These are phyloP conservation scores for Dynastes hyllus DNA, from an alignment of 2,888 invertebrate species.

Conservation along the genomic window DNA sequence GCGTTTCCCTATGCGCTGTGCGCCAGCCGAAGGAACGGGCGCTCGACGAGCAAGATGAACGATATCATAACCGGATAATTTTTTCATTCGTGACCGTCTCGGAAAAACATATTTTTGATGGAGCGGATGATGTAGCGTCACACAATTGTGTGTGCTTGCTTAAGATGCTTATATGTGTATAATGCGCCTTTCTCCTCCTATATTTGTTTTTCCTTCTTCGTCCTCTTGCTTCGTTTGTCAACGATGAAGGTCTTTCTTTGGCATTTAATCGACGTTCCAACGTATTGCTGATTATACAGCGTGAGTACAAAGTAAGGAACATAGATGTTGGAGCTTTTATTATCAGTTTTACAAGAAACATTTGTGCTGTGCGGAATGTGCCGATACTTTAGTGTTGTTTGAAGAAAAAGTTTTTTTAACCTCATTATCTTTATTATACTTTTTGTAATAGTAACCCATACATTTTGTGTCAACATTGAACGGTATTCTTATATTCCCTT, in stretches of 20 bases:
- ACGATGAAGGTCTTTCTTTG: slow-evolving; percentile 9
- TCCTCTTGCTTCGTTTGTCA: background rate
- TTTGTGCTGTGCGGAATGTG: no score
- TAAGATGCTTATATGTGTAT: slow-evolving; percentile 23
- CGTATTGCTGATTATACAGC: background rate
- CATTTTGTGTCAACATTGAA: no score
- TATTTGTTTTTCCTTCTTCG: slow-evolving; percentile 4
- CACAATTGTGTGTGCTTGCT: slow-evolving; percentile 21
- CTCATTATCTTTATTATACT: no score
- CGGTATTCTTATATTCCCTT: no score
- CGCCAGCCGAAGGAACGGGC: background rate
- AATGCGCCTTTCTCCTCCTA: slow-evolving; percentile 2
- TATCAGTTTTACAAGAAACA: no score
- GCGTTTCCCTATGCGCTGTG: background rate
- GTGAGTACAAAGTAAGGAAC: no score
- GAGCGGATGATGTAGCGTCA: slow-evolving; percentile 39
- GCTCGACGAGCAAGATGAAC: slow-evolving; percentile 36
- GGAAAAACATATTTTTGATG: slow-evolving; percentile 48
- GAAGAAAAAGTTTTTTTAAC: no score
- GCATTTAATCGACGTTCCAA: background rate
- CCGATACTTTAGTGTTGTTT: no score
- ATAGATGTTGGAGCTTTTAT: no score
- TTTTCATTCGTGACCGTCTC: slow-evolving; percentile 43
- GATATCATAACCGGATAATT: slow-evolving; percentile 49
- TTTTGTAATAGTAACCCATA: no score